These are phyloP conservation scores for Anolis apletophallus DNA, from an alignment of 2,797 vertebrate species.

Conservation along the genomic window DNA sequence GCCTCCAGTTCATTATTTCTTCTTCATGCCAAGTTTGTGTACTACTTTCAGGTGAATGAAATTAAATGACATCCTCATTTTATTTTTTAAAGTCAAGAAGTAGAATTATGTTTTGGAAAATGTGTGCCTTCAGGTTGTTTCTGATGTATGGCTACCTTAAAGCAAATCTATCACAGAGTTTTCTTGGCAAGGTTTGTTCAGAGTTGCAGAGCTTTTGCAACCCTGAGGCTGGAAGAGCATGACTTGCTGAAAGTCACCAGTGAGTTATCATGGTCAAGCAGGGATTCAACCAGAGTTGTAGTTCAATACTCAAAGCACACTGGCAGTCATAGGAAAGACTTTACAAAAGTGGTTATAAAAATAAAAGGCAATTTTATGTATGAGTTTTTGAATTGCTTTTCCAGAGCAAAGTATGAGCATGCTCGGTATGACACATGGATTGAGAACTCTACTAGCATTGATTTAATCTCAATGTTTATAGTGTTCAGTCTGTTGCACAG, in stretches of 20 bases:
- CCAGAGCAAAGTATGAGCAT: neutral
- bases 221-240: too few species aligned
- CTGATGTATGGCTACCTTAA: too few species aligned
- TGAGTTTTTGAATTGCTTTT: neutral
- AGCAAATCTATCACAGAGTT: too few species aligned
- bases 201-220: too few species aligned
- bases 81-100: neutral
- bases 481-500: neutral
- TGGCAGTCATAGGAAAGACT: neutral
- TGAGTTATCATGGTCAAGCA: too few species aligned
- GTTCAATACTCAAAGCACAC: too few species aligned
- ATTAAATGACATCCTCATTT: neutral
- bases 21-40: neutral
- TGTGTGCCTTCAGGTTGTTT: neutral
- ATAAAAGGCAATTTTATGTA: neutral
- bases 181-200: too few species aligned
- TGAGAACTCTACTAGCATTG: neutral
- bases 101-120: neutral
- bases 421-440: neutral
- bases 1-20: neutral
- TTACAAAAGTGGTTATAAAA: neutral
- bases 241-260: too few species aligned
- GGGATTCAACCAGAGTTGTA: too few species aligned
- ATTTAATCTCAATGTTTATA: conserved; percentile 7
- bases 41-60: neutral